Base-by-base conservation (phyloP, 1,140 invertebrate species). In the Drosophila orena region DNA sequence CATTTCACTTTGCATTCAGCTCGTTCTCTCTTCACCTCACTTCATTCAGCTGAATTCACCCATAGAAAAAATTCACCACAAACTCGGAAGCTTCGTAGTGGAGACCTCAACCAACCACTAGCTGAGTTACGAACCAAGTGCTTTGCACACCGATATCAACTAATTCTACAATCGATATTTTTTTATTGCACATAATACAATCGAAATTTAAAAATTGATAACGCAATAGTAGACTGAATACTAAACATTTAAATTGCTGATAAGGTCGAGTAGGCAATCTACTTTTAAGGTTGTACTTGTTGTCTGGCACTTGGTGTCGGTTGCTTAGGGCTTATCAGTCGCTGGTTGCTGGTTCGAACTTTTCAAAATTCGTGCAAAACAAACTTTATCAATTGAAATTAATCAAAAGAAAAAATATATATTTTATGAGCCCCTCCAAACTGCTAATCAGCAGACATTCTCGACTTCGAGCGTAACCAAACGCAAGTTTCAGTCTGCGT, bases 381-480 rank as follows among this genome's bases (percentile, higher is more conserved):
- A 73, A 76, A 58, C 61, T 56, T 85, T 85, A 85, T 86, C 83
- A 86, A 88, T 83, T 71, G 56, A 62, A 81, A 59, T 55, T 81
- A 86, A 88, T 86, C 83, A 46, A 44, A 43, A 64, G 30, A 30
- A 60, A 20, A 44, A 37, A 75, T 77, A 65, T 68, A 47, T 68
- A 47, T 70, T 61, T 76, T 85, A 72, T 62, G 35, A 74, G 35
- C 60, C 60, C 46, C 72, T 59, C 24, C 24, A 52, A 52, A 35
- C 57, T 46, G 62, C 76, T 88, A 81, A 85, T 85, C 83, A 81
- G 54, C 54, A 69, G 64, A 70, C 66, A 70, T 70, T 70, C 40
- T 49, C 57, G 17, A 17, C 17, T 17, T 17, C 17, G 77, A 50
- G 44, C 20, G 37, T 53, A 43, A 71, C 58, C 53, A 42, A 71